Evolutionary conservation across 2,113 vertebrate genomes (phyloP).

Genomic region (Micromys minutus): DNA sequence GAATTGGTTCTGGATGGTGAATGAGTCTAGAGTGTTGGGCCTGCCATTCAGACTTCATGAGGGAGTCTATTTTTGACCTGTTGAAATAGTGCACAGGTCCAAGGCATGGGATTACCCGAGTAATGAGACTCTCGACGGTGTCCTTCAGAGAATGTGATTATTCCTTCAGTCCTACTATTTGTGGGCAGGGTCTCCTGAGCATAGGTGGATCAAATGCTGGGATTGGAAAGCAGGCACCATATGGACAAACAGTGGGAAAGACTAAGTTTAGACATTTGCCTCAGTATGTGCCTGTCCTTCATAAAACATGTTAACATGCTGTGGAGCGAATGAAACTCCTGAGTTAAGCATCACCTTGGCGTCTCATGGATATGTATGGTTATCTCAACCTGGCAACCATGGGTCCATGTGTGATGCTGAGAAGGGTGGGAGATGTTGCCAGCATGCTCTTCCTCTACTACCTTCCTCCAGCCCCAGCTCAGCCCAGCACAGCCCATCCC

Average conservation of each 20-base stretch:
- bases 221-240: neutral
- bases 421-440: fast-evolving
- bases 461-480: neutral
- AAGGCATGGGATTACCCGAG: neutral
- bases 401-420: neutral
- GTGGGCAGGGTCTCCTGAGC: neutral
- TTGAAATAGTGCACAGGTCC: neutral
- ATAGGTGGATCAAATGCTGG: neutral
- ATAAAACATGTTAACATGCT: fast-evolving
- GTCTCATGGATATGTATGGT: fast-evolving
- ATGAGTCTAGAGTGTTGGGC: neutral
- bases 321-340: fast-evolving
- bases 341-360: neutral
- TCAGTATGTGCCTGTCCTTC: neutral
- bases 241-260: fast-evolving
- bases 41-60: neutral
- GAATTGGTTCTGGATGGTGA: neutral
- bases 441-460: neutral
- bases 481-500: too few species aligned
- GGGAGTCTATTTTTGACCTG: neutral
- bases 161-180: neutral
- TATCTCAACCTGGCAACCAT: neutral
- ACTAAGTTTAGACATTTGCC: neutral
- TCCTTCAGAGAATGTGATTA: neutral
- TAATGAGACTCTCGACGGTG: neutral